A percentile compares a stretch with the other conserved stretches of the same genome.
phyloP scores from a whole-genome alignment of 2,888 invertebrate species.

The Atrina japonica region DNA sequence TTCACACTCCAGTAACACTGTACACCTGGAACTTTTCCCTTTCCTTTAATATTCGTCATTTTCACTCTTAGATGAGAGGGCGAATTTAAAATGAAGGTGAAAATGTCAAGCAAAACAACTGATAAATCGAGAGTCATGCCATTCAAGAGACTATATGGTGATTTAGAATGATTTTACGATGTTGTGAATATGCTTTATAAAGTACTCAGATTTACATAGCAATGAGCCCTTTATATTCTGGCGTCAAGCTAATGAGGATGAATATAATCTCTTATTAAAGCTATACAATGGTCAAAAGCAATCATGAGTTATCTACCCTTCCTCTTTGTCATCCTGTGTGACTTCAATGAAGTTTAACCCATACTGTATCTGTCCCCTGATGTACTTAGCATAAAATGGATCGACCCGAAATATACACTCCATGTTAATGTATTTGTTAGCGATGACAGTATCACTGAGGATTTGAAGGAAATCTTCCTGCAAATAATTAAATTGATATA shows the following conservation, averaged over 20 bases:
- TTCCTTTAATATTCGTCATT: too few species aligned
- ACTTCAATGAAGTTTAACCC: slow-evolving; percentile 71
- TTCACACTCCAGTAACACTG: too few species aligned
- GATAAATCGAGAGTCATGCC: too few species aligned
- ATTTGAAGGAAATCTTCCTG: slow-evolving; percentile 70
- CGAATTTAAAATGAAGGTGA: too few species aligned
- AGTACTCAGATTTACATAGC: not conserved
- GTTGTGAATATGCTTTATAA: too few species aligned
- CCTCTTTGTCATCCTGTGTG: slow-evolving; percentile 60
- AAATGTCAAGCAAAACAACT: too few species aligned
- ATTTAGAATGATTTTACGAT: too few species aligned
- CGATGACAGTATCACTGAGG: slow-evolving; percentile 68
- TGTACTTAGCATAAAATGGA: slow-evolving; percentile 58
- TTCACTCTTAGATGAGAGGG: too few species aligned
- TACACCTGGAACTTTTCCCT: too few species aligned
- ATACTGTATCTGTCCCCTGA: slow-evolving; percentile 73
- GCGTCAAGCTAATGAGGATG: not conserved
- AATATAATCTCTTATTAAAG: not conserved
- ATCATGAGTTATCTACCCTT: slow-evolving; percentile 70
- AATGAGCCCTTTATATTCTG: too few species aligned
- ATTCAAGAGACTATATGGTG: too few species aligned
- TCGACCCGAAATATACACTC: slow-evolving; percentile 72
- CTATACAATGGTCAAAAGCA: slow-evolving; percentile 32
- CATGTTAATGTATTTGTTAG: slow-evolving; percentile 68
- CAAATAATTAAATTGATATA: slow-evolving; percentile 9